Evolutionary conservation across 92 coral and sea anemone species (phyloP).

Genomic region (Muricea muricata): DNA sequence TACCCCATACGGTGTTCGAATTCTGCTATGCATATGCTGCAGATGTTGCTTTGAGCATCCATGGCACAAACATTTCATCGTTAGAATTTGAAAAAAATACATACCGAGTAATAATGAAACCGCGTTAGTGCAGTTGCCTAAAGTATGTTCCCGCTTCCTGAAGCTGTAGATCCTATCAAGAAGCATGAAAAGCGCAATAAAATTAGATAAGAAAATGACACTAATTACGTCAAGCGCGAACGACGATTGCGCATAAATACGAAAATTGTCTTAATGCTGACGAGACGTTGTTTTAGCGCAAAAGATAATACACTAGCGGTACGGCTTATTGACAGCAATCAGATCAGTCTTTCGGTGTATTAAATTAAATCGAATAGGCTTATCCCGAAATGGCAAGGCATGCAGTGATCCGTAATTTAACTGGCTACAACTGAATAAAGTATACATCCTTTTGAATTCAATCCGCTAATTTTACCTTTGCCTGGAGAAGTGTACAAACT

Average conservation of each 20-base stretch:
- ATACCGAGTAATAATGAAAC: background rate
- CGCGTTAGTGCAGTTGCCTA: background rate
- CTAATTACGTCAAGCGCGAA: background rate
- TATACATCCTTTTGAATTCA: no score
- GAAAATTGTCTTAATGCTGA: conserved; percentile 1
- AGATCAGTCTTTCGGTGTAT: background rate
- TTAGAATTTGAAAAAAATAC: background rate
- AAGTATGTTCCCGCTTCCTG: background rate
- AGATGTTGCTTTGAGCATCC: background rate
- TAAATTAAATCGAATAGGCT: background rate
- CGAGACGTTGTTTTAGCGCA: conserved; percentile 10
- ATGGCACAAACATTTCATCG: background rate
- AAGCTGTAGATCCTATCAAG: background rate
- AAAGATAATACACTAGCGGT: conserved; percentile 17
- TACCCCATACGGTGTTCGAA: background rate
- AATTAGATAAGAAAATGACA: background rate
- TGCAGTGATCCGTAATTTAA: no score
- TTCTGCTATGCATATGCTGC: background rate
- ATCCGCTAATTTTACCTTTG: no score
- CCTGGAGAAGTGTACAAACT: no score
- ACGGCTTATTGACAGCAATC: background rate
- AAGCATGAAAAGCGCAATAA: conserved; percentile 3
- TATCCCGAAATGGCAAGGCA: no score
- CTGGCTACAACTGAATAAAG: background rate
- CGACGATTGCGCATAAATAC: background rate